A percentile compares a stretch with the other conserved stretches of the same genome.
These are phyloP conservation scores for Macrobrachium nipponense DNA, from an alignment of 1,140 invertebrate genomes.

Conservation along the genomic window DNA sequence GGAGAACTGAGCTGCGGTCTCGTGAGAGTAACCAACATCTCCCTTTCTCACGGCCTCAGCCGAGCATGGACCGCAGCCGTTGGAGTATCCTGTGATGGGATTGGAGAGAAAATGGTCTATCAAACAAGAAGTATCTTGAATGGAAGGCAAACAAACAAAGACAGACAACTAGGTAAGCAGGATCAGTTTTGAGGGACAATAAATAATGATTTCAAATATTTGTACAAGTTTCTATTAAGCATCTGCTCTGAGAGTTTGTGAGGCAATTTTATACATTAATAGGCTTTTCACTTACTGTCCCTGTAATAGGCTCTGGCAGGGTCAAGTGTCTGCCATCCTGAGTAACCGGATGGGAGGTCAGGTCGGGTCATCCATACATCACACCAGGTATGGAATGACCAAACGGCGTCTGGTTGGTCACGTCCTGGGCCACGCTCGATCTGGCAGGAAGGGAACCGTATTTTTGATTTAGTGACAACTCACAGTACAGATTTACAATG, in stretches of 20 bases:
- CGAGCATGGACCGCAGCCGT: constrained; percentile 75
- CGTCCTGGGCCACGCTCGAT: constrained; percentile 63
- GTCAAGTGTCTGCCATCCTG: constrained; percentile 94
- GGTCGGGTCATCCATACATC: constrained; percentile 84
- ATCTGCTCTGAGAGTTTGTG: background rate
- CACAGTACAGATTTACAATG: too few species aligned
- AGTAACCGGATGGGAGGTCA: constrained; percentile 79
- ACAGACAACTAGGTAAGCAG: too few species aligned
- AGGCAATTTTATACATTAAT: background rate
- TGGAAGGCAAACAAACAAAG: too few species aligned
- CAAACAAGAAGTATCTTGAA: background rate
- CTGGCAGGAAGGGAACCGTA: background rate
- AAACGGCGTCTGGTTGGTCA: constrained; percentile 71
- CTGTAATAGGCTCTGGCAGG: constrained; percentile 87
- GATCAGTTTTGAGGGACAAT: too few species aligned
- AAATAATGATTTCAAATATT: too few species aligned
- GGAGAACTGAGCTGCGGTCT: constrained; percentile 80
- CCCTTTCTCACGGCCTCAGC: constrained; percentile 79
- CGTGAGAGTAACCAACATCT: constrained; percentile 80
- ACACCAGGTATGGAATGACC: constrained; percentile 89
- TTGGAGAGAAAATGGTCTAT: background rate
- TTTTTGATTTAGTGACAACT: too few species aligned
- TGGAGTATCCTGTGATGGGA: constrained; percentile 32
- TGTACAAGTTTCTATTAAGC: too few species aligned
- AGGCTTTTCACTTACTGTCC: constrained; percentile 67